These are phyloP conservation scores for Limulus polyphemus DNA, from an alignment of 2,888 invertebrate genomes.

Conservation along the genomic window DNA sequence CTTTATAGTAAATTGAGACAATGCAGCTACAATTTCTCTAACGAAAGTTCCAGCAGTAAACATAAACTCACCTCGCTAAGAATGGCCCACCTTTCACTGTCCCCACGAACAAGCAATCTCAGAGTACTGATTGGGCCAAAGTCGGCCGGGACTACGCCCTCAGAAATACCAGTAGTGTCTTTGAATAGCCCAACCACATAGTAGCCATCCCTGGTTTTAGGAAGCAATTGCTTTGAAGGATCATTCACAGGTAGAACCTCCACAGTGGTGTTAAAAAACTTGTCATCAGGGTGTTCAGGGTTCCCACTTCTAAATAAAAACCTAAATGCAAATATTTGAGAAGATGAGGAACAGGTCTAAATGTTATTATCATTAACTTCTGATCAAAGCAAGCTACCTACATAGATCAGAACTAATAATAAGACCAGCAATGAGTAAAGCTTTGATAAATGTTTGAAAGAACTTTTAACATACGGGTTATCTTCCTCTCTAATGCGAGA, in stretches of 20 bases:
- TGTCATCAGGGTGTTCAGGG: conserved; percentile 74
- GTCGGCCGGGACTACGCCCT: conserved; percentile 20
- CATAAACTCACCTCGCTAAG: conserved; percentile 60
- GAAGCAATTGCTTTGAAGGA: conserved; percentile 17
- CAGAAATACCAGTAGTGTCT: conserved; percentile 20
- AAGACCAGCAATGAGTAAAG: background rate
- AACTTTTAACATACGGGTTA: background rate
- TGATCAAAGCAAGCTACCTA: too few species aligned
- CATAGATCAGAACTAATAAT: conserved; percentile 7
- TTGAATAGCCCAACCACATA: conserved; percentile 21
- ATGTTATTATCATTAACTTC: too few species aligned
- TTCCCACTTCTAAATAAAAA: conserved; percentile 78
- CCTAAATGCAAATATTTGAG: conserved; percentile 38
- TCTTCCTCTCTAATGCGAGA: too few species aligned
- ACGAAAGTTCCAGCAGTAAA: background rate
- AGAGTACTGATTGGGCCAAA: conserved; percentile 49
- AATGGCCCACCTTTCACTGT: conserved; percentile 78
- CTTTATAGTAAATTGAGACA: too few species aligned
- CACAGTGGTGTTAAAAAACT: conserved; percentile 71
- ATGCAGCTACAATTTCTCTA: too few species aligned
- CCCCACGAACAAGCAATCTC: conserved; percentile 61
- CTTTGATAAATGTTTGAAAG: background rate
- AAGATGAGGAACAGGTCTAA: background rate
- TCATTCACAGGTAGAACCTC: conserved; percentile 51
- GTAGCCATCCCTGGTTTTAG: conserved; percentile 22